Percentiles rank a stretch among this genome's conserved stretches.
Conservation (phyloP, 2,113 vertebrate species). For the Centropus unirufus region DNA sequence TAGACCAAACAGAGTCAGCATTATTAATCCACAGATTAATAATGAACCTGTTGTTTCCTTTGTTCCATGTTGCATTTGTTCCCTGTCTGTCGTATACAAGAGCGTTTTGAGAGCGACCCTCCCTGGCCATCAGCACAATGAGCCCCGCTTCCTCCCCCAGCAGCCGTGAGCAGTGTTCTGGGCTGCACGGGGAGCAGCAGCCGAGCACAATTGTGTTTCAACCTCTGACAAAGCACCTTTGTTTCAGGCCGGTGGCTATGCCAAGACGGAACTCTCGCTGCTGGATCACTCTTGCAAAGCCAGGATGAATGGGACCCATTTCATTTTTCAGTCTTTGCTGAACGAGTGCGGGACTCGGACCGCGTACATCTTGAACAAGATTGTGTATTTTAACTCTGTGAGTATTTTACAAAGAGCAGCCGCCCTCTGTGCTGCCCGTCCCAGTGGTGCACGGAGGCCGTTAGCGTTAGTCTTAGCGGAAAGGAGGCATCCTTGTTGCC, state of each 20-base stretch:
- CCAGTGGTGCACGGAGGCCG: not conserved
- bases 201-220: not conserved
- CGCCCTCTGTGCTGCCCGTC: not conserved
- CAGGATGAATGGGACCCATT: conserved; percentile 89
- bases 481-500: not conserved
- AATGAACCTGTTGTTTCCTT: conserved; percentile 53
- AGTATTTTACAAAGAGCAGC: conserved; percentile 66
- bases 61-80: conserved; percentile 22
- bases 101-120: conserved; percentile 68
- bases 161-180: not conserved
- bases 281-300: conserved; percentile 90
- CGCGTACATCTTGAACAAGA: conserved; percentile 56
- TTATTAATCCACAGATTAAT: conserved; percentile 43
- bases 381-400: conserved; percentile 90
- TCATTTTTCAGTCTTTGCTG: conserved; percentile 87
- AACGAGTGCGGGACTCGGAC: conserved; percentile 83
- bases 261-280: conserved; percentile 86
- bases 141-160: conserved; percentile 12
- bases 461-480: not conserved
- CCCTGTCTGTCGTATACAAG: not conserved
- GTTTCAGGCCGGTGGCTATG: conserved; percentile 82
- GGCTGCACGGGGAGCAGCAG: not conserved
- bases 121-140: conserved; percentile 22
- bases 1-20: conserved; percentile 5
- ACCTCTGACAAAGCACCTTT: conserved; percentile 40